Conservation (phyloP, 2,888 invertebrate genomes). For the Poecilobothrus nobilitatus region DNA sequence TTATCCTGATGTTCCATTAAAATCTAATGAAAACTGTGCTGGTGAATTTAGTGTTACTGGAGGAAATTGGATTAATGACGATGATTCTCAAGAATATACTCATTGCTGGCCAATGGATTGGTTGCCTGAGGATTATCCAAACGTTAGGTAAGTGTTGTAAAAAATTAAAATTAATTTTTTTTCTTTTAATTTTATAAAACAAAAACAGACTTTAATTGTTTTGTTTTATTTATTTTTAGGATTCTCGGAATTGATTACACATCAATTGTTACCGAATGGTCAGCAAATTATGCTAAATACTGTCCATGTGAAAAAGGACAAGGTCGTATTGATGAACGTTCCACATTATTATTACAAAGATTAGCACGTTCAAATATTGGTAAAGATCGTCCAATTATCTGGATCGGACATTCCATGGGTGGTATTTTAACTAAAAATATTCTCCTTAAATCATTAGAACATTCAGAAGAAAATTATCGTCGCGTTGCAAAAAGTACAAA, state of each 20-base stretch:
- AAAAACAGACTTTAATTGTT: not conserved
- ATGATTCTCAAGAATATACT: conserved; percentile 47
- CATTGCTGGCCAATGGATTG: conserved; percentile 94
- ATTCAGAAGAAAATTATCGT: conserved; percentile 45
- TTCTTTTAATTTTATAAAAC: not conserved
- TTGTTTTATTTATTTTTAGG: conserved; percentile 21
- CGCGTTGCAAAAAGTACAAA: conserved; percentile 63
- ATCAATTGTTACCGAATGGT: conserved; percentile 75
- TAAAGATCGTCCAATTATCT: conserved; percentile 64
- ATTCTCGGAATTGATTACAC: conserved; percentile 84
- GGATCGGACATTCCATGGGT: conserved; percentile 95
- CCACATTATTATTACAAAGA: conserved; percentile 57
- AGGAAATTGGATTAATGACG: conserved; percentile 38
- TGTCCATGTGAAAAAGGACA: conserved; percentile 46
- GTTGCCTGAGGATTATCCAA: conserved; percentile 71
- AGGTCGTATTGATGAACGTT: conserved; percentile 57
- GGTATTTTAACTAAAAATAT: conserved; percentile 84
- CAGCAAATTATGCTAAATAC: conserved; percentile 49
- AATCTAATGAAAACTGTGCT: conserved; percentile 30
- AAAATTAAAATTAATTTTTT: not conserved
- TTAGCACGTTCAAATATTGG: conserved; percentile 72
- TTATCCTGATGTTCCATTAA: conserved; percentile 41
- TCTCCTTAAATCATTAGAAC: conserved; percentile 57
- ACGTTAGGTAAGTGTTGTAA: conserved; percentile 44
- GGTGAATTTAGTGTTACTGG: conserved; percentile 48